Evolutionary conservation across 1,140 invertebrate genomes (phyloP).

Genomic region (Sarcophaga peregrina): DNA sequence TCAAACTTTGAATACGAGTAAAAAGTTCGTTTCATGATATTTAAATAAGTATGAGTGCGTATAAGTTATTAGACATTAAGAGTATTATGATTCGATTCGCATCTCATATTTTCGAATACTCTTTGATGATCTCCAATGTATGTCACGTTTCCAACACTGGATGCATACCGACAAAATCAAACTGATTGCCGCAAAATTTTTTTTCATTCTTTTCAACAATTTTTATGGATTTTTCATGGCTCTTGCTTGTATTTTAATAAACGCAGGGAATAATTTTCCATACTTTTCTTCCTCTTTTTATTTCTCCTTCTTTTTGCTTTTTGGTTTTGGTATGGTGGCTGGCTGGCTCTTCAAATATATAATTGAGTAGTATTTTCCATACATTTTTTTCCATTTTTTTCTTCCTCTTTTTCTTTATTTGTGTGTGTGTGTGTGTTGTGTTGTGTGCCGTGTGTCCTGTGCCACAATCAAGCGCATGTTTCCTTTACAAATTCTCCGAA

Average conservation of each 20-base stretch:
- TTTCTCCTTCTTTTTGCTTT: not conserved
- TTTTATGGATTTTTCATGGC: constrained; percentile 1
- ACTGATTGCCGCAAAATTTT: not conserved
- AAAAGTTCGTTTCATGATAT: too few species aligned
- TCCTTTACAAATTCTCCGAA: not conserved
- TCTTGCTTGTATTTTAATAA: not conserved
- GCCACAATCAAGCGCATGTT: not conserved
- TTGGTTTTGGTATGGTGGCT: not conserved
- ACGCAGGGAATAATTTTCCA: not conserved
- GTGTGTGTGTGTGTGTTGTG: too few species aligned
- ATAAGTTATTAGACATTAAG: too few species aligned
- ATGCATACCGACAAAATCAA: not conserved
- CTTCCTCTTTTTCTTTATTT: too few species aligned
- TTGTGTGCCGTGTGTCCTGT: not conserved
- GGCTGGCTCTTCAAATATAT: not conserved
- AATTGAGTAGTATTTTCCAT: constrained; percentile 7
- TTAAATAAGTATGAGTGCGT: too few species aligned
- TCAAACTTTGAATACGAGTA: too few species aligned
- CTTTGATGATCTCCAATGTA: not conserved
- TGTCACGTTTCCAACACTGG: not conserved
- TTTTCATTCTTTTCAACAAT: constrained; percentile 10
- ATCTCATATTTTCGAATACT: too few species aligned
- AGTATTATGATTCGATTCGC: too few species aligned
- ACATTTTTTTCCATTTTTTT: not conserved
- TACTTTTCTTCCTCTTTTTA: too few species aligned